Conservation (phyloP, 2,888 invertebrate genomes). For the Drosophila gaucha region DNA sequence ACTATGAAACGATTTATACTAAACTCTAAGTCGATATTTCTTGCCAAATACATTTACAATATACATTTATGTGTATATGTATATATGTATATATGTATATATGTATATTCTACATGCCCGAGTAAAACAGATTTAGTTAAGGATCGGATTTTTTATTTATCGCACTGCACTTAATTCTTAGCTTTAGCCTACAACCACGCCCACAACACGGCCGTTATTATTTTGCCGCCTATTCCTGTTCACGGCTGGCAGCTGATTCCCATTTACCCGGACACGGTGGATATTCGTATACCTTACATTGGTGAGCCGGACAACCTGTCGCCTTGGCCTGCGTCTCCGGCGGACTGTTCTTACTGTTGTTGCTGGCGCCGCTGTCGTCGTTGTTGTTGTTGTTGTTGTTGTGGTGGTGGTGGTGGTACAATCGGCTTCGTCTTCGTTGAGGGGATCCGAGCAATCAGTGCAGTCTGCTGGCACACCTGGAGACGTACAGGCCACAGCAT, state of each 20-base stretch:
- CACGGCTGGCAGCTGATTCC: background rate
- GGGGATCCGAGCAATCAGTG: constrained; percentile 2
- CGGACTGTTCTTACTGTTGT: constrained; percentile 3
- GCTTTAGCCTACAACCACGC: background rate
- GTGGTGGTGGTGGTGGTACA: background rate
- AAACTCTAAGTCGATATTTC: too few relatives aligned
- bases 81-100: too few relatives aligned
- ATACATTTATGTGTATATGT: too few relatives aligned
- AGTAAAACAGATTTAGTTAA: too few relatives aligned
- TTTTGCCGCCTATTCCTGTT: background rate
- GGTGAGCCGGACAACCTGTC: background rate
- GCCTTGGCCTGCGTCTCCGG: background rate
- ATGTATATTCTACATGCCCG: too few relatives aligned
- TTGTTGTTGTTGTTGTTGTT: constrained; percentile 20
- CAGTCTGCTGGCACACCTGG: constrained; percentile 6
- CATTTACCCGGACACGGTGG: background rate
- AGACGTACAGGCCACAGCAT: constrained; percentile 15
- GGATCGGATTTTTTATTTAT: too few relatives aligned
- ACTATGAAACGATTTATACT: too few relatives aligned
- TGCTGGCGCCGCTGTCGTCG: constrained; percentile 9
- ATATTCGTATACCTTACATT: background rate
- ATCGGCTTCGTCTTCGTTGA: background rate
- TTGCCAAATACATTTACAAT: too few relatives aligned
- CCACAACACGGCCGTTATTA: background rate
- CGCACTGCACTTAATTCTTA: background rate